Conservation (phyloP, 1,140 invertebrate genomes). For the Halictus rubicundus region DNA sequence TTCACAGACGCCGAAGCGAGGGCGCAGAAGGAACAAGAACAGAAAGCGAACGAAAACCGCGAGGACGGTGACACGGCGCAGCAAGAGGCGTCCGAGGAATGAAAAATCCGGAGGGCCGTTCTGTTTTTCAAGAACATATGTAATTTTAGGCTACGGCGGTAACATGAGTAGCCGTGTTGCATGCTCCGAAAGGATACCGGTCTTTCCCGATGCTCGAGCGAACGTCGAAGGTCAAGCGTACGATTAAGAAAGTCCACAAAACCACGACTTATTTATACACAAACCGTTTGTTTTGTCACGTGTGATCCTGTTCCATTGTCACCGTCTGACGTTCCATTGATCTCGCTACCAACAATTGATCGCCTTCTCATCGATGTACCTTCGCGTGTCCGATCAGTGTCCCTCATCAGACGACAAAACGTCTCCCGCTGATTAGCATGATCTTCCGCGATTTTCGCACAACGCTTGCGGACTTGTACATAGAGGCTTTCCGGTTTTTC, state of each 20-base stretch:
- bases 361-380: constrained; percentile 7
- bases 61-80: constrained; percentile 47
- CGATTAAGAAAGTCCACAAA: background rate
- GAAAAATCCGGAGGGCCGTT: constrained; percentile 50
- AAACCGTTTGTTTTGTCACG: too few species aligned
- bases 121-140: constrained; percentile 50
- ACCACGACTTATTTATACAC: constrained; percentile 22
- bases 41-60: constrained; percentile 49
- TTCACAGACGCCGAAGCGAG: constrained; percentile 71
- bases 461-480: background rate
- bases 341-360: background rate
- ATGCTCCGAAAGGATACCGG: background rate
- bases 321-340: background rate
- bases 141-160: constrained; percentile 55
- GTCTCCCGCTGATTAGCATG: background rate
- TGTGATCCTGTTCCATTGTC: constrained; percentile 1
- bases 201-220: background rate
- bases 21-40: constrained; percentile 71
- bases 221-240: background rate
- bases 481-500: constrained; percentile 2
- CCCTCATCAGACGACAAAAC: background rate
- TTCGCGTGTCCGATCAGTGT: background rate
- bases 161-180: constrained; percentile 3
- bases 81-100: constrained; percentile 56
- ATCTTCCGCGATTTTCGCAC: background rate